phyloP scores from a whole-genome alignment of 2,113 vertebrate species.

The Anolis sagrei region DNA sequence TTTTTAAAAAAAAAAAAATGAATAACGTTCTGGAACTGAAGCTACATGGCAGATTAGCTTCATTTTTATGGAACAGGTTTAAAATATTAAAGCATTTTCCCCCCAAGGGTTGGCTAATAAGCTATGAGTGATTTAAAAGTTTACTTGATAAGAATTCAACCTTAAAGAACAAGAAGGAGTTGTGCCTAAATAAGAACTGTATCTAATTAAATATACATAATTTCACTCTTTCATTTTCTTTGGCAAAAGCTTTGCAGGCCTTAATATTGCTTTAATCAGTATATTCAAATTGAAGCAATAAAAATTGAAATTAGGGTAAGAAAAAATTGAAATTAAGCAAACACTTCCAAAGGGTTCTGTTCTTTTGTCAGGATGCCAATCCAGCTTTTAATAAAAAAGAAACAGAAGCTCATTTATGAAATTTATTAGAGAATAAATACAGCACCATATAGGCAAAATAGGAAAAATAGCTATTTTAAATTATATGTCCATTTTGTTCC shows the following conservation, averaged over 20 bases:
- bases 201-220: constrained; percentile 74
- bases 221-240: constrained; percentile 71
- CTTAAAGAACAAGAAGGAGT: constrained; percentile 49
- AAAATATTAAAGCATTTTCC: constrained; percentile 17
- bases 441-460: constrained; percentile 66
- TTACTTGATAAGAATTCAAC: constrained; percentile 55
- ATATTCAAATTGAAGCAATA: constrained; percentile 72
- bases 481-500: constrained; percentile 65
- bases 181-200: constrained; percentile 66
- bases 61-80: constrained; percentile 39
- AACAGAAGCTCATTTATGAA: constrained; percentile 63
- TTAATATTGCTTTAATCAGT: constrained; percentile 74
- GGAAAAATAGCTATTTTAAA: constrained; percentile 62
- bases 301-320: constrained; percentile 74
- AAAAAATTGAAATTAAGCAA: constrained; percentile 69
- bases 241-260: constrained; percentile 65
- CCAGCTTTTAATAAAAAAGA: constrained; percentile 10
- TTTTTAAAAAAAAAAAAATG: constrained; percentile 1
- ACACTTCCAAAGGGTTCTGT: constrained; percentile 63
- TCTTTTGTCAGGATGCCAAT: constrained; percentile 70
- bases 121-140: constrained; percentile 51
- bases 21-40: constrained; percentile 12
- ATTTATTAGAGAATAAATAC: constrained; percentile 68
- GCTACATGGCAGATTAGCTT: constrained; percentile 13
- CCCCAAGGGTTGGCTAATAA: constrained; percentile 8